Conservation (phyloP, 2,888 invertebrate species). For the Leptopterna dolabrata region DNA sequence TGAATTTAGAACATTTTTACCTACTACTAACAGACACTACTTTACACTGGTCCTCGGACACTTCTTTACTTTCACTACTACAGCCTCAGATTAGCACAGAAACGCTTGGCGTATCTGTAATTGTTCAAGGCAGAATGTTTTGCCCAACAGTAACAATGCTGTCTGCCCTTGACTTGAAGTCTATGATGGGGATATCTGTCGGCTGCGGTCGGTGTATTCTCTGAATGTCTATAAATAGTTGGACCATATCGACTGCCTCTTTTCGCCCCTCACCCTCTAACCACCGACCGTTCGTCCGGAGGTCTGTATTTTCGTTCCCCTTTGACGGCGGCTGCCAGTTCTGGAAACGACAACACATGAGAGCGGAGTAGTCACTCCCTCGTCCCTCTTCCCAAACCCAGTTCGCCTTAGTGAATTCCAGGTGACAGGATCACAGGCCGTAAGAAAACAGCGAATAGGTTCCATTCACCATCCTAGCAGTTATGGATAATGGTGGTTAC, state of each 20-base stretch:
- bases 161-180: not conserved
- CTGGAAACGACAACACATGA: not conserved
- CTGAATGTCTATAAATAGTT: not conserved
- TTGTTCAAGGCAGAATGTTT: too few relatives aligned
- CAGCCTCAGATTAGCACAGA: too few relatives aligned
- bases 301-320: slow-evolving; percentile 13
- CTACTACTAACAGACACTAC: too few relatives aligned
- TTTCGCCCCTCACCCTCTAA: not conserved
- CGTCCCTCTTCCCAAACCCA: not conserved
- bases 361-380: not conserved
- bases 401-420: too few relatives aligned
- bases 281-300: not conserved
- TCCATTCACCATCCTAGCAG: too few relatives aligned
- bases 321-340: slow-evolving; percentile 24
- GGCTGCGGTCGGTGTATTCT: not conserved
- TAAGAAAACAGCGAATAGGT: too few relatives aligned
- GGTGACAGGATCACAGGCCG: too few relatives aligned
- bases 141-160: not conserved
- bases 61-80: too few relatives aligned
- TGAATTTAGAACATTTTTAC: too few relatives aligned
- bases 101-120: too few relatives aligned
- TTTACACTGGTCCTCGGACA: too few relatives aligned
- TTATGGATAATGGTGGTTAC: too few relatives aligned
- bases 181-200: not conserved
- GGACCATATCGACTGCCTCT: not conserved